Evolutionary conservation across 1,140 invertebrate species (phyloP).

Genomic region (Saxidomus purpurata): DNA sequence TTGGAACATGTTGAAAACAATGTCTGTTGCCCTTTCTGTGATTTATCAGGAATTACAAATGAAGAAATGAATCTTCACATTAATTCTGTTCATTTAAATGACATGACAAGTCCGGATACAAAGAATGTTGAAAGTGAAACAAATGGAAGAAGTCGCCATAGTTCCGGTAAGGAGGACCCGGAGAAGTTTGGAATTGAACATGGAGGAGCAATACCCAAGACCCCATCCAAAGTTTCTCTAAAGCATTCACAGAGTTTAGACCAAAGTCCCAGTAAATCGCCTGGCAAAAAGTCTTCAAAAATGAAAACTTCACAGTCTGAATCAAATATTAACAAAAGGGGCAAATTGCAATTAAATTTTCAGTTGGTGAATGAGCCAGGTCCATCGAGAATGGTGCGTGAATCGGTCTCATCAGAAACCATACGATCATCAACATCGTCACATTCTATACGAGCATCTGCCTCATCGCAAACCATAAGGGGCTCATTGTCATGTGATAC

Average conservation of each 20-base stretch:
- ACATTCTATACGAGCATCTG: conserved; percentile 29
- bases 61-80: conserved; percentile 93
- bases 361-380: conserved; percentile 58
- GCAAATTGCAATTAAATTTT: conserved; percentile 58
- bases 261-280: conserved; percentile 56
- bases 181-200: conserved; percentile 51
- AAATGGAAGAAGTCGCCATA: background rate
- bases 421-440: conserved; percentile 48
- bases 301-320: conserved; percentile 62
- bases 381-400: conserved; percentile 40
- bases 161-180: conserved; percentile 30
- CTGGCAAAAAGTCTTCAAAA: conserved; percentile 42
- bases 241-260: conserved; percentile 64
- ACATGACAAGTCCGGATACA: conserved; percentile 58
- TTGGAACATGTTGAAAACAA: conserved; percentile 92
- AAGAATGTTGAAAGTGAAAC: conserved; percentile 20
- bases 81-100: conserved; percentile 93
- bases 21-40: conserved; percentile 93
- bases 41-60: conserved; percentile 90
- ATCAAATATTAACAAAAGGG: conserved; percentile 52
- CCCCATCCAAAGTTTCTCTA: conserved; percentile 10
- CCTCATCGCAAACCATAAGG: conserved; percentile 49
- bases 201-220: conserved; percentile 59
- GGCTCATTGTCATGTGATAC: conserved; percentile 31
- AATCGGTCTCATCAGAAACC: conserved; percentile 19